phyloP scores from a whole-genome alignment of 2,113 vertebrate genomes.

The Podocnemis expansa region DNA sequence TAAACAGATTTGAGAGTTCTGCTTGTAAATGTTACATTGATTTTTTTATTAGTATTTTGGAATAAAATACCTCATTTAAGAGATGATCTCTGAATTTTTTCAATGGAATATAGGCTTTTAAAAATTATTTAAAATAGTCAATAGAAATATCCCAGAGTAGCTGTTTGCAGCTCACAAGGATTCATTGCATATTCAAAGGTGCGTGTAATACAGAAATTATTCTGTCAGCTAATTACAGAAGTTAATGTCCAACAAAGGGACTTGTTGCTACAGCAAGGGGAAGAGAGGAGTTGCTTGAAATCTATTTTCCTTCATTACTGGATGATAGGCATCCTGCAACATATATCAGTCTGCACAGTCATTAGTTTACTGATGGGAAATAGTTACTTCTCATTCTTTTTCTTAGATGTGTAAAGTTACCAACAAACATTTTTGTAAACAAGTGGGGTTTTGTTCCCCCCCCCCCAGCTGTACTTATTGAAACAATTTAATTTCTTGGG shows the following conservation, averaged over 20 bases:
- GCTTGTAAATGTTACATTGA: conserved; percentile 36
- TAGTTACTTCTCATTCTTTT: neutral
- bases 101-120: rapidly evolving
- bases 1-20: conserved; percentile 4
- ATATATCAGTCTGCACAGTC: neutral
- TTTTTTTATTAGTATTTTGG: conserved; percentile 56
- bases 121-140: neutral
- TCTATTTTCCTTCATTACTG: neutral
- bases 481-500: neutral
- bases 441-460: neutral
- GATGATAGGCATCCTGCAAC: neutral
- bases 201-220: neutral
- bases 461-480: neutral
- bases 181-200: neutral
- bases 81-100: neutral
- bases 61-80: conserved; percentile 69
- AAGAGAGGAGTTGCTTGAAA: neutral
- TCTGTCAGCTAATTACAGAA: rapidly evolving
- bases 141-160: neutral
- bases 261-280: neutral
- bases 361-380: neutral
- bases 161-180: neutral
- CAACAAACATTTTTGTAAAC: neutral
- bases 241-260: neutral
- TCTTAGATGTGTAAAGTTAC: neutral